Evolutionary conservation across 2,888 invertebrate genomes (phyloP), one percentile per base, ranked within the genome.

Genomic region (Dolichomitus sp.): DNA sequence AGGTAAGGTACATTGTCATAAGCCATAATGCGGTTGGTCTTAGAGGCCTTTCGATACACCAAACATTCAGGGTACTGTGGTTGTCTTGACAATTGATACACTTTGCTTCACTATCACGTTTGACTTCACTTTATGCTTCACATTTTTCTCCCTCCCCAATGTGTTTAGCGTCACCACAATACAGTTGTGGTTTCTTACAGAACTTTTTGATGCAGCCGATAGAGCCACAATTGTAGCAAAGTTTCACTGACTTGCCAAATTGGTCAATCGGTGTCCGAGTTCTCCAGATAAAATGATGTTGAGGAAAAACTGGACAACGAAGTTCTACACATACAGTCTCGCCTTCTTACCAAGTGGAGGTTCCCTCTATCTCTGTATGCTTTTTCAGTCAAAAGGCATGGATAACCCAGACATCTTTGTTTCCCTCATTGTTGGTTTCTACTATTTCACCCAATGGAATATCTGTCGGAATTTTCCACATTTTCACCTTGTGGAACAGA

Each of bases 201-300:
- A 19, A 27, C 1, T 61, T 68, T 6, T 45, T 30, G n/a, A 52
- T 19, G 0, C 73, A 73, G 0, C 77, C 50, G 0, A 42, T 1
- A 4, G 14, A 23, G 4, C 73, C 81, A 19, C 77, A 74, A 4
- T 61, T 42, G n/a, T 69, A 82, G n/a, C 73, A 82, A 4, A 78
- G 17, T 11, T 7, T 65, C 1, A 68, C 63, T 0, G 50, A 14
- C 4, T 68, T 59, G 0, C 69, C 30, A 17, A 45, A 78, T n/a
- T 57, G 54, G 3, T 0, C 4, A 11, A 77, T 42, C 30, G 27
- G n/a, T 1, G 61, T 12, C 0, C 63, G 61, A 9, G 75, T 45
- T 19, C 54, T 37, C 77, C 77, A 73, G 4, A 81, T 45, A 12
- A 11, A 57, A 0, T 70, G 6, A 14, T n/a, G 0, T 70, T 37